phyloP scores from a whole-genome alignment of 2,797 vertebrate genomes.

The Balearica regulorum region DNA sequence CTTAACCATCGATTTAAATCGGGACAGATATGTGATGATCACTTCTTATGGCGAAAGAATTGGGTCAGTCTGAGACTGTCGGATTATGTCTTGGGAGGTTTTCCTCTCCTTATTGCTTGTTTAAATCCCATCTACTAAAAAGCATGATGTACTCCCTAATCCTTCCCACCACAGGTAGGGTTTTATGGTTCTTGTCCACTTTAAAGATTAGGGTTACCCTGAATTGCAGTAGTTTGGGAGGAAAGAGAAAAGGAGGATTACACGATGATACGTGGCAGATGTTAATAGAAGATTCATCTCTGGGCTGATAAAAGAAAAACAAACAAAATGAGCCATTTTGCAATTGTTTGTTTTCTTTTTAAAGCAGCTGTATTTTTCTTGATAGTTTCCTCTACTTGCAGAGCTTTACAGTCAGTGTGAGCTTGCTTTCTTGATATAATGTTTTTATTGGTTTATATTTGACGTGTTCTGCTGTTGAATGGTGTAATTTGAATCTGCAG shows the following conservation, averaged over 20 bases:
- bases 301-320: conserved; percentile 57
- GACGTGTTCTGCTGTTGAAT: fast-evolving
- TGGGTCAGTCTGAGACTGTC: conserved; percentile 75
- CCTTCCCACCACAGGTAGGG: conserved; percentile 76
- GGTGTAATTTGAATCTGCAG: not conserved
- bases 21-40: conserved; percentile 20
- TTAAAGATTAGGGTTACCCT: conserved; percentile 79
- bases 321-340: conserved; percentile 60
- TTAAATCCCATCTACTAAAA: conserved; percentile 75
- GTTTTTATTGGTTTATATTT: not conserved
- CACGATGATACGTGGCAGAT: conserved; percentile 64
- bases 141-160: conserved; percentile 72
- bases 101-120: conserved; percentile 72
- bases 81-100: conserved; percentile 81
- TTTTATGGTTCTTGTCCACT: conserved; percentile 77
- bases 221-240: conserved; percentile 59
- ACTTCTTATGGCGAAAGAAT: conserved; percentile 66
- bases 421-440: not conserved
- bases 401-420: not conserved
- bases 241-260: conserved; percentile 72
- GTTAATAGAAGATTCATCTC: conserved; percentile 63
- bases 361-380: conserved; percentile 28
- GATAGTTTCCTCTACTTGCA: not conserved
- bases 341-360: conserved; percentile 42
- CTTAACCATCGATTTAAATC: not conserved